Base-by-base conservation (phyloP, 2,113 vertebrate species). In the Nycticryphes semicollaris region DNA sequence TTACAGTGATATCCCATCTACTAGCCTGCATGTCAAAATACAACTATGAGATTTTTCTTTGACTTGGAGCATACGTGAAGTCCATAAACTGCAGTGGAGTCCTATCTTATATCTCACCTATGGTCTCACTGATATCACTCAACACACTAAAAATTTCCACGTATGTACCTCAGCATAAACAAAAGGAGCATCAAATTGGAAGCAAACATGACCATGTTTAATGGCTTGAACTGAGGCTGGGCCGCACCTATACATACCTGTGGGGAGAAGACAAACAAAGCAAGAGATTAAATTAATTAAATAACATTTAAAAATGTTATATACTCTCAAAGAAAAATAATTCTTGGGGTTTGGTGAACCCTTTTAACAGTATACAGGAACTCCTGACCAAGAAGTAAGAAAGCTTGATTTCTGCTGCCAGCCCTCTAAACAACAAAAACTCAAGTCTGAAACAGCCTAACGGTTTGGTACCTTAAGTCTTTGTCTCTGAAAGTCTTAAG, bases 171-270 rank as follows among this genome's bases (percentile, higher is more conserved):
- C 99, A 33, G 99, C 99, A 81, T 99, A 99, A 74, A 99, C 98
- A 82, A 99, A 99, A 54, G 99, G 97, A 12, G 99, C 98, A 69
- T 99, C 99, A 84, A 98, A 99, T 4, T 98, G 99, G 97, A 98
- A 99, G 97, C 98, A 99, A 69, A 99, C 98, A 0, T 99, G 98
- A 20, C 99, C 99, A 0, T 99, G 99, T 97, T 99, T 99, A 83
- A 99, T 98, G 81, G 99, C 99, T 84, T 98, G 98, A 73, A 99
- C 98, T 3, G 99, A 99, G 39, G 99, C 98, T 21, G 99, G 99
- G 12, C 99, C 99, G 90, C 99, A 99, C 68, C 99, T 98, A 96
- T 99, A 99, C 99, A 99, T 98, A 63, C 99, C 99, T 99, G 25
- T 7, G 11, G 25, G 33, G 24, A 77, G 45, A 82, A 63, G 24